Evolutionary conservation across 2,888 invertebrate species (phyloP).

Genomic region (Scaptomyza reducta): DNA sequence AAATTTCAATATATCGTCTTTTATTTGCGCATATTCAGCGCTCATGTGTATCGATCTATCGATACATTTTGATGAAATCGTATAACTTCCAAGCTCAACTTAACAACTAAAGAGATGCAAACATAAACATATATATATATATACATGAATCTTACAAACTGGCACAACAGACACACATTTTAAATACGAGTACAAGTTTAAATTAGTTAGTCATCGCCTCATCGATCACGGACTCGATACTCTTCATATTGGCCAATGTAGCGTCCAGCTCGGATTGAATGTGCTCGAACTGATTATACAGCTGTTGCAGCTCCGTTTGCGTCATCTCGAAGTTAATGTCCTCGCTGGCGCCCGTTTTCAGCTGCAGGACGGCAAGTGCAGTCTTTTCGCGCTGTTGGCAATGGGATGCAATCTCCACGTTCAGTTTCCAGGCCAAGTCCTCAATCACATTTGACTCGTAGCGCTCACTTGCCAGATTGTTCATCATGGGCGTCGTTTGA

Average conservation of each 20-base stretch:
- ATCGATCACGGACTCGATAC: not conserved
- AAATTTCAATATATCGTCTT: conserved; percentile 14
- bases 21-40: conserved; percentile 8
- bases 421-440: conserved; percentile 86
- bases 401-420: conserved; percentile 85
- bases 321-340: conserved; percentile 85
- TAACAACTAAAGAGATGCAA: conserved; percentile 24
- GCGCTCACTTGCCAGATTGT: conserved; percentile 84
- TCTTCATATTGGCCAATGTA: conserved; percentile 67
- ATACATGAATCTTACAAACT: conserved; percentile 31
- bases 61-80: too few species aligned
- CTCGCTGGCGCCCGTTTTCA: conserved; percentile 83
- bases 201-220: conserved; percentile 2
- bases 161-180: conserved; percentile 6
- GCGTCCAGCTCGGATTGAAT: conserved; percentile 85
- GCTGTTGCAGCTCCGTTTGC: conserved; percentile 85
- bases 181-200: not conserved
- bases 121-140: conserved; percentile 3
- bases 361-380: conserved; percentile 85
- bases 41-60: not conserved
- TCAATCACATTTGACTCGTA: conserved; percentile 85
- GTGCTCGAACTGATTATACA: conserved; percentile 86
- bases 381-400: conserved; percentile 84
- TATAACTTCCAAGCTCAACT: not conserved
- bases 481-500: conserved; percentile 85